These are phyloP conservation scores for Porphyrio hochstetteri DNA, from an alignment of 2,113 vertebrate species.

Conservation along the genomic window DNA sequence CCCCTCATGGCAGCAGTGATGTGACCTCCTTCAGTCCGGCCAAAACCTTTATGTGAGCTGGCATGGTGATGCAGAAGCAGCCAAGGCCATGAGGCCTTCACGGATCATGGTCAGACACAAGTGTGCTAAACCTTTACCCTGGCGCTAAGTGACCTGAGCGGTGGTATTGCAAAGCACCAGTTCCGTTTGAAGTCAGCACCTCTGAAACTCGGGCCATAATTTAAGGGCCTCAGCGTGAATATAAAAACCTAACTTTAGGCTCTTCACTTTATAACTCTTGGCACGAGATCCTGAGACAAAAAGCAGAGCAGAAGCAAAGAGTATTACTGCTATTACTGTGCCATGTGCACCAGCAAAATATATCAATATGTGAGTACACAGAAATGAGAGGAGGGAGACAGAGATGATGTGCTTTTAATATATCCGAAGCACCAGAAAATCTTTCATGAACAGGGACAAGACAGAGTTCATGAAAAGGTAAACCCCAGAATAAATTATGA, in stretches of 20 bases:
- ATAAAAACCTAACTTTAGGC: background rate
- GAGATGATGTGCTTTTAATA: conserved; percentile 66
- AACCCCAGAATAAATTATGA: conserved; percentile 70
- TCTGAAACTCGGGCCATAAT: background rate
- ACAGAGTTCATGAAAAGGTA: conserved; percentile 71
- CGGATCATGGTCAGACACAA: fast-evolving
- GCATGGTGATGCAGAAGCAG: background rate
- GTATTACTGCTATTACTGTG: conserved; percentile 13
- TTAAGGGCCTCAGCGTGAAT: background rate
- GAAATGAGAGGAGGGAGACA: conserved; percentile 36
- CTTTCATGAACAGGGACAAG: conserved; percentile 59
- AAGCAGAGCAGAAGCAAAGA: conserved; percentile 46
- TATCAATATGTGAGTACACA: conserved; percentile 44
- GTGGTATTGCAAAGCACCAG: background rate
- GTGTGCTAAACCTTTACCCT: background rate
- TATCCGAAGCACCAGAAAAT: conserved; percentile 62
- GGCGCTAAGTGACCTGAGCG: background rate
- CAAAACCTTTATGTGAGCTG: background rate
- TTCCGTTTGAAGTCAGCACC: background rate
- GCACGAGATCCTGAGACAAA: conserved; percentile 11
- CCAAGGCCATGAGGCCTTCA: background rate
- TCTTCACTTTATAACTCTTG: background rate
- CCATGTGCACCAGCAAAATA: conserved; percentile 52
- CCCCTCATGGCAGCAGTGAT: fast-evolving
- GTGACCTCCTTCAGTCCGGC: fast-evolving